Evolutionary conservation across 1,140 invertebrate genomes (phyloP).

Genomic region (Plectrocnemia conspersa): DNA sequence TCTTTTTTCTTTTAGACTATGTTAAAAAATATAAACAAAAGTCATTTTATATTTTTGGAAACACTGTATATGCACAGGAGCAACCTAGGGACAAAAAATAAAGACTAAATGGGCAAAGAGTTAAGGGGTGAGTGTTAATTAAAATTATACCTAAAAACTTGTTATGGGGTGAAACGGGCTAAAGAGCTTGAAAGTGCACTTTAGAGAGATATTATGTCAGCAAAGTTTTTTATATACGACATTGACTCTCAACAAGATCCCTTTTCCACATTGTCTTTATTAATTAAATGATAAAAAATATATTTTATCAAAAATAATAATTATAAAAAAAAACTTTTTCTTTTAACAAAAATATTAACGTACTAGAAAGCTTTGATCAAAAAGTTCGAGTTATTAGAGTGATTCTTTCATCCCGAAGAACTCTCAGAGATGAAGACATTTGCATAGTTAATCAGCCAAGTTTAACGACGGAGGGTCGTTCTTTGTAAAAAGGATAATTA

Average conservation of each 20-base stretch:
- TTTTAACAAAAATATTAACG: not conserved
- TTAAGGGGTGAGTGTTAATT: conserved; percentile 33
- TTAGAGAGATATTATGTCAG: conserved; percentile 22
- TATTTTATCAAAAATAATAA: not conserved
- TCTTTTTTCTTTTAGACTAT: too few species aligned
- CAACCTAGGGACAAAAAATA: conserved; percentile 25
- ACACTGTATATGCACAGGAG: too few species aligned
- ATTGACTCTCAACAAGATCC: not conserved
- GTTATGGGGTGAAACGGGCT: conserved; percentile 28
- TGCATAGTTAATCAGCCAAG: conserved; percentile 30
- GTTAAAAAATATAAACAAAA: too few species aligned
- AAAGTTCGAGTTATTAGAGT: conserved; percentile 21
- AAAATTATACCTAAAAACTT: conserved; percentile 36
- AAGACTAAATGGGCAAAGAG: conserved; percentile 17
- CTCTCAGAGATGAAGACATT: conserved; percentile 32
- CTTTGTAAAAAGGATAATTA: conserved; percentile 20
- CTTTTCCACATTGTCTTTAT: too few species aligned
- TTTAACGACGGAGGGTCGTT: conserved; percentile 20
- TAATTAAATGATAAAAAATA: too few species aligned
- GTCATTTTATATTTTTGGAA: too few species aligned
- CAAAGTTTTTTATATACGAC: conserved; percentile 6
- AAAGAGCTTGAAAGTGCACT: conserved; percentile 20
- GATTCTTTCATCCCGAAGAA: conserved; percentile 21
- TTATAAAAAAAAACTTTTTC: not conserved
- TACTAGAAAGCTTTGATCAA: not conserved